Conservation (phyloP, 2,888 invertebrate genomes). For the Ophion slaviceki region DNA sequence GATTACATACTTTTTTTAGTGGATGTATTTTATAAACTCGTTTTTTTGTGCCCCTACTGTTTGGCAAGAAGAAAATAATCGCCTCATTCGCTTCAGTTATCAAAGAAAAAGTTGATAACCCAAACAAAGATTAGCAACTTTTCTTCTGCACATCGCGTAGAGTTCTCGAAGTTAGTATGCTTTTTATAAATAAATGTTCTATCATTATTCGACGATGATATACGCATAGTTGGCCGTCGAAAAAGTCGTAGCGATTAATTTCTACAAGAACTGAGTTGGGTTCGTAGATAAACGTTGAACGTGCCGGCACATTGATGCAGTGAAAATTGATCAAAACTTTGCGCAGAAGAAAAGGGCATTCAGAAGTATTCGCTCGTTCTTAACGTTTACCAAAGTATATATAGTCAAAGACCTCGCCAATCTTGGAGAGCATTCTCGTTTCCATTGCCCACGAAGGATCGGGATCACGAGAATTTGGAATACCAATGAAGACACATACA, state of each 20-base stretch:
- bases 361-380: conserved; percentile 36
- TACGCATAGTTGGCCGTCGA: background rate
- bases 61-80: background rate
- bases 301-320: conserved; percentile 13
- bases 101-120: background rate
- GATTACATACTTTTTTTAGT: background rate
- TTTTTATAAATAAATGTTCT: background rate
- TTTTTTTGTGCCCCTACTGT: background rate
- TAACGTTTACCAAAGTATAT: conserved; percentile 19
- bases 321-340: conserved; percentile 42
- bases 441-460: conserved; percentile 53
- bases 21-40: background rate
- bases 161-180: background rate
- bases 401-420: conserved; percentile 50
- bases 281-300: conserved; percentile 6
- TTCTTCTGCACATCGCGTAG: background rate
- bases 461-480: conserved; percentile 66
- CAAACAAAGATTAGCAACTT: background rate
- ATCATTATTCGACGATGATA: background rate
- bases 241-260: conserved; percentile 9
- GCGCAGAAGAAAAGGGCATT: conserved; percentile 5
- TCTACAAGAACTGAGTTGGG: background rate
- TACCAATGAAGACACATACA: conserved; percentile 58
- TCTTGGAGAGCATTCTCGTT: conserved; percentile 60
- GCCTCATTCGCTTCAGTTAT: background rate